Evolutionary conservation across 2,888 invertebrate genomes (phyloP).

Genomic region (Willowsia nigromaculata): DNA sequence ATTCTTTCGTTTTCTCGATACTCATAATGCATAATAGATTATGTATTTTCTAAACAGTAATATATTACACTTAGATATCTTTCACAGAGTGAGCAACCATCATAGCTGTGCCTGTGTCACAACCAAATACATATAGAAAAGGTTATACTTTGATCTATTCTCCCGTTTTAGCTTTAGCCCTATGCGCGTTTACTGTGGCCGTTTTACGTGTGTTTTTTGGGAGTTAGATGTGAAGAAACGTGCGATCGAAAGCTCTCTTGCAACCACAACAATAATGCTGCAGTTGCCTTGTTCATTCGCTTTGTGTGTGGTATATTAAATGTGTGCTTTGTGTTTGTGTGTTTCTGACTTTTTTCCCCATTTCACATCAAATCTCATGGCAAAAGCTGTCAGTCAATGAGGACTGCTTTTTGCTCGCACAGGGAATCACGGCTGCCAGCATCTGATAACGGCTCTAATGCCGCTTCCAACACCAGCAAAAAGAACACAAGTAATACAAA

Average conservation of each 20-base stretch:
- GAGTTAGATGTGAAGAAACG: not conserved
- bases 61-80: not conserved
- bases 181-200: no score
- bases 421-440: slow-evolving; percentile 67
- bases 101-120: not conserved
- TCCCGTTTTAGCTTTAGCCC: not conserved
- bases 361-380: slow-evolving; percentile 70
- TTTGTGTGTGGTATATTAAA: not conserved
- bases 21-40: not conserved
- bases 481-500: slow-evolving; percentile 22
- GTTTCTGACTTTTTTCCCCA: slow-evolving; percentile 54
- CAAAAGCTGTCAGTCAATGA: slow-evolving; percentile 68
- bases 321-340: not conserved
- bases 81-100: not conserved
- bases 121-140: not conserved
- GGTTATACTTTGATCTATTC: not conserved
- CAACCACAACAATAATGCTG: not conserved
- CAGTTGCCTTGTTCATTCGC: not conserved
- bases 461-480: not conserved
- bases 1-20: not conserved
- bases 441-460: slow-evolving; percentile 59
- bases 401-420: slow-evolving; percentile 59
- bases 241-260: not conserved
- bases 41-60: not conserved
- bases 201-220: no score